Evolutionary conservation across 2,797 vertebrate genomes (phyloP).

Genomic region (Stomatorhinus walkeri): DNA sequence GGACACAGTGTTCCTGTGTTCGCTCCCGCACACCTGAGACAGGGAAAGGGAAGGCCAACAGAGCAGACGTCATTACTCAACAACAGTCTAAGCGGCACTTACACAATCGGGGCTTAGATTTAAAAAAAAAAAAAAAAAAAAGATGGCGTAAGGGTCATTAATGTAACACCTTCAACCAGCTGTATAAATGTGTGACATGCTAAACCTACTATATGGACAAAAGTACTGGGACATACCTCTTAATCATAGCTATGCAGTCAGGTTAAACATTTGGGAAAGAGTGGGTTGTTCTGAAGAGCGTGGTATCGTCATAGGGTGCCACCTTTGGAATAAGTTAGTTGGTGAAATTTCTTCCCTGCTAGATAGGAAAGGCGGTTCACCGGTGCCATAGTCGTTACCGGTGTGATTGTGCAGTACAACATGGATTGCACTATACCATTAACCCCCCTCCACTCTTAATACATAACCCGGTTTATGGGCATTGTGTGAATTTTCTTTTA

Average conservation of each 20-base stretch:
- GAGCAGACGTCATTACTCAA: neutral
- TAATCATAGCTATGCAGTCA: neutral
- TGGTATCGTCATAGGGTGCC: neutral
- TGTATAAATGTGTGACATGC: neutral
- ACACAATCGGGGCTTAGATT: neutral
- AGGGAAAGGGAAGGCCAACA: neutral
- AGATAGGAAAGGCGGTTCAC: neutral
- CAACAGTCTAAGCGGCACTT: neutral
- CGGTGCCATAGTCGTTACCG: neutral
- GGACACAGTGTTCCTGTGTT: conserved; percentile 71
- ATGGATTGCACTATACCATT: neutral
- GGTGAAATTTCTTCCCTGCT: neutral
- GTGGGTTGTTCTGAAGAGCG: neutral
- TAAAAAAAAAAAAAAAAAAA: neutral
- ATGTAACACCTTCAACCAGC: neutral
- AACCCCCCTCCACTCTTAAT: neutral
- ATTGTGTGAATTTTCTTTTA: neutral
- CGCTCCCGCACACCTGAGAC: conserved; percentile 69
- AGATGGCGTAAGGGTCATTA: neutral
- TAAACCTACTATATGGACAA: neutral
- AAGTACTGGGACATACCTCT: neutral
- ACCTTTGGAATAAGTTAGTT: neutral
- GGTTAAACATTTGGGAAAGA: neutral
- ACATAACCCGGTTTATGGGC: neutral
- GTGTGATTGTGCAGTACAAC: neutral